A percentile compares a stretch with the other conserved stretches of the same genome.
These are phyloP conservation scores for Cirrhinus molitorella DNA, from an alignment of 2,797 vertebrate species.

Conservation along the genomic window DNA sequence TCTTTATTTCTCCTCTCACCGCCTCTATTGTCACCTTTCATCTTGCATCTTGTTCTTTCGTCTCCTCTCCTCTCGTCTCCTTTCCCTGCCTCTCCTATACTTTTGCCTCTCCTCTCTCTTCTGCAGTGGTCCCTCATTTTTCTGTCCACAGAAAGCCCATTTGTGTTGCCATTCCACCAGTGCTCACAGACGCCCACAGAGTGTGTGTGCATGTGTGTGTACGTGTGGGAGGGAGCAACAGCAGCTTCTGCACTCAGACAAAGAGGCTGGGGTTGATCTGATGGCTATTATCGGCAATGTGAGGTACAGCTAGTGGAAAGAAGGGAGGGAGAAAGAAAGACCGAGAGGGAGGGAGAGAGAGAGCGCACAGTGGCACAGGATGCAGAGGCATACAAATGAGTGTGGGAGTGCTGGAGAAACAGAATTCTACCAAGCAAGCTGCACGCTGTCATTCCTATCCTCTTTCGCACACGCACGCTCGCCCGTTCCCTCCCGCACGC, in stretches of 20 bases:
- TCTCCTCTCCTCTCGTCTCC: neutral
- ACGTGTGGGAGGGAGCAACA: conserved; percentile 76
- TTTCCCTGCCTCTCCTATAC: neutral
- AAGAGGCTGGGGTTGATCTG: conserved; percentile 90
- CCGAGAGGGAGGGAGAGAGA: conserved; percentile 70
- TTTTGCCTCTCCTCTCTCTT: neutral
- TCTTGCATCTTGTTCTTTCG: neutral
- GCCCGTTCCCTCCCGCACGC: conserved; percentile 34
- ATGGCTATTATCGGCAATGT: conserved; percentile 92
- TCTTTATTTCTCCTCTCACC: neutral
- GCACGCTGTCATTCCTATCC: conserved; percentile 79
- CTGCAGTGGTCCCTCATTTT: conserved; percentile 63
- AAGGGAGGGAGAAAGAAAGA: conserved; percentile 64
- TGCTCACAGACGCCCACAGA: conserved; percentile 52
- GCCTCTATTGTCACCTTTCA: neutral
- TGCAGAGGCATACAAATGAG: conserved; percentile 97
- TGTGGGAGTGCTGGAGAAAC: conserved; percentile 99
- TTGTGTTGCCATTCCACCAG: conserved; percentile 62
- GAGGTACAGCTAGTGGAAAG: conserved; percentile 86
- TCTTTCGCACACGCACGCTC: conserved; percentile 51
- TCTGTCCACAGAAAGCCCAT: conserved; percentile 71
- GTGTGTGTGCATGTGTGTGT: conserved; percentile 54
- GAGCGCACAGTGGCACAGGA: conserved; percentile 77
- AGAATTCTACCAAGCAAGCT: conserved; percentile 92
- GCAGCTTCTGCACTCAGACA: conserved; percentile 87